Conservation (phyloP, 1,140 invertebrate genomes). For the Drosophila pallidifrons region DNA sequence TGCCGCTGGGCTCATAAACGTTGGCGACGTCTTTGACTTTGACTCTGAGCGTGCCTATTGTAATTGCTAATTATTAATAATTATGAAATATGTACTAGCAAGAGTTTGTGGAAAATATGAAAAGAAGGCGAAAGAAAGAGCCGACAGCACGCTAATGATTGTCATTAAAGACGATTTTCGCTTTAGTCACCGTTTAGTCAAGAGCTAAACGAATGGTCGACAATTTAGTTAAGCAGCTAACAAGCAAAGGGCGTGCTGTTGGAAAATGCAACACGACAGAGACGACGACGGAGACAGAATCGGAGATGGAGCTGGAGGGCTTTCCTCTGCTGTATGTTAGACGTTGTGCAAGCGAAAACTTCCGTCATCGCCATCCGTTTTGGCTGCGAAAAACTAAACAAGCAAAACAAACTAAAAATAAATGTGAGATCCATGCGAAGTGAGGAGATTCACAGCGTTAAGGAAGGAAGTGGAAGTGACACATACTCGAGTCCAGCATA, state of each 20-base stretch:
- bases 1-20: constrained; percentile 34
- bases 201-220: constrained; percentile 44
- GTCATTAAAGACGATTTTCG: constrained; percentile 54
- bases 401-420: constrained; percentile 25
- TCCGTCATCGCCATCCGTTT: constrained; percentile 60
- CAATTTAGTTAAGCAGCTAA: constrained; percentile 68
- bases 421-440: constrained; percentile 25
- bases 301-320: not conserved
- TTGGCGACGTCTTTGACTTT: constrained; percentile 13
- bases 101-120: constrained; percentile 57
- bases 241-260: constrained; percentile 29
- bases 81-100: constrained; percentile 54
- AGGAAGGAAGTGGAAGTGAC: constrained; percentile 68
- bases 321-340: not conserved
- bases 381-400: not conserved
- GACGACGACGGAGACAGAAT: not conserved
- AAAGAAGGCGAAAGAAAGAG: constrained; percentile 10
- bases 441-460: constrained; percentile 3
- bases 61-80: constrained; percentile 82
- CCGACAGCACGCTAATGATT: constrained; percentile 60
- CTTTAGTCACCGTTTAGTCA: constrained; percentile 8
- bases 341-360: constrained; percentile 57
- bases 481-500: constrained; percentile 34
- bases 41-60: constrained; percentile 19
- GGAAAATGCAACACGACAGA: not conserved